Evolutionary conservation across 92 coral and sea anemone genomes (phyloP), one percentile per base, ranked within the genome.

Genomic region (Phenganax marumi): DNA sequence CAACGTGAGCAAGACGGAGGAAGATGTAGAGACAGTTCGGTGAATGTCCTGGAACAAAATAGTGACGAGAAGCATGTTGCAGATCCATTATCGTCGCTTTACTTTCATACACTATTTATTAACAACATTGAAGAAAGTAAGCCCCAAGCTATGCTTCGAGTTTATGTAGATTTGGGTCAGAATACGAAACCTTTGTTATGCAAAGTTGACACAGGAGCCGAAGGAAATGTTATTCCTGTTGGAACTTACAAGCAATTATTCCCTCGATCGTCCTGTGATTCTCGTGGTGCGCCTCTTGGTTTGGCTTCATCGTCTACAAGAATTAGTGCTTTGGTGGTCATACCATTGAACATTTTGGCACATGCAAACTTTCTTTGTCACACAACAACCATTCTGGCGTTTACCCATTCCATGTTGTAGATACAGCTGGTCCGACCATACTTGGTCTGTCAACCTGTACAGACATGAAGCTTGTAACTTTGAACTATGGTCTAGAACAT

Each of bases 131-230:
- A 87, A 10, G 85, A 88, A 53, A 54, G 25, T 46, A 77, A 84
- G 47, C 79, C 84, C 17, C 91, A 91, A 77, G 85, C 97, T 23
- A 62, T 85, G 57, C 81, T 91, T 8, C 47, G 81, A 48, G 84
- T 91, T 70, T 90, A 86, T 72, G 90, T 87, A 57, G 88, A 81
- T 24, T 52, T 84, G 47, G 80, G 72, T 52, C 85, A 84, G 22
- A 62, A 58, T 12, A 60, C 52, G 71, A 84, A 72, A 68, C 87
- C 89, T 18, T 89, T 89, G 11, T 50, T 76, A 23, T 89, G 91
- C 57, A 91, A 89, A 78, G 54, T 89, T 46, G 96, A 91, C 86
- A 91, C 90, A 23, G 87, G 92, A 50, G 89, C 90, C 16, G 86
- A 87, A 74, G 97, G 92, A 77, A 91, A 87, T 65, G 92, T 85